Evolutionary conservation across 2,797 vertebrate genomes (phyloP).

Genomic region (Pipistrellus nathusii): DNA sequence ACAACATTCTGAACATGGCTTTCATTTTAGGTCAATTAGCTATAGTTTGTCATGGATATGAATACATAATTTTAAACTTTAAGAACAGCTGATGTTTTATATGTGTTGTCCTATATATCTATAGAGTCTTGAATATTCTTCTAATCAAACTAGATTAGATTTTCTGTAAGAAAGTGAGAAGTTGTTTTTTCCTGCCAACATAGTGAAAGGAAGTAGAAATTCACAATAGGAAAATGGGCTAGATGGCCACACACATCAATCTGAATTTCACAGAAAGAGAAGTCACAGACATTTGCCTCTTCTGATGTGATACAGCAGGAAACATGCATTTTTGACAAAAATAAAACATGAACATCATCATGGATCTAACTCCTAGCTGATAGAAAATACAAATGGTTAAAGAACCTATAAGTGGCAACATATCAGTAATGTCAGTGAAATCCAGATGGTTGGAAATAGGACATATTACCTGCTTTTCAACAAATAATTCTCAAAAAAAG

Average conservation of each 20-base stretch:
- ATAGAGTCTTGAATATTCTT: background rate
- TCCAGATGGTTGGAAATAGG: background rate
- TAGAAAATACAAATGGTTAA: background rate
- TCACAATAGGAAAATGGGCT: background rate
- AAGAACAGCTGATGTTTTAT: background rate
- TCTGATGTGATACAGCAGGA: background rate
- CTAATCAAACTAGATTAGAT: slow-evolving; percentile 39
- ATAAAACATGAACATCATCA: background rate
- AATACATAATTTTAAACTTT: background rate
- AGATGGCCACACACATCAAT: background rate
- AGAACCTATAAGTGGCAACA: background rate
- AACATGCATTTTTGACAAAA: background rate
- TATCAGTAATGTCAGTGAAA: background rate
- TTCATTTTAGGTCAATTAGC: background rate
- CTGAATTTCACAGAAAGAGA: background rate
- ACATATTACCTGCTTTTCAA: background rate
- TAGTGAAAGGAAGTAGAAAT: background rate
- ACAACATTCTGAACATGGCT: background rate
- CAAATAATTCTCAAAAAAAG: background rate
- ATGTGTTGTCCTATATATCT: background rate
- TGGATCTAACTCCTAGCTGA: background rate
- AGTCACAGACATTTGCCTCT: background rate
- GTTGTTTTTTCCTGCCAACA: background rate
- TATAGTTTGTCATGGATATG: background rate
- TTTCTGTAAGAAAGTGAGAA: background rate